Conservation (phyloP, 2,113 vertebrate species). For the Ellobius talpinus region DNA sequence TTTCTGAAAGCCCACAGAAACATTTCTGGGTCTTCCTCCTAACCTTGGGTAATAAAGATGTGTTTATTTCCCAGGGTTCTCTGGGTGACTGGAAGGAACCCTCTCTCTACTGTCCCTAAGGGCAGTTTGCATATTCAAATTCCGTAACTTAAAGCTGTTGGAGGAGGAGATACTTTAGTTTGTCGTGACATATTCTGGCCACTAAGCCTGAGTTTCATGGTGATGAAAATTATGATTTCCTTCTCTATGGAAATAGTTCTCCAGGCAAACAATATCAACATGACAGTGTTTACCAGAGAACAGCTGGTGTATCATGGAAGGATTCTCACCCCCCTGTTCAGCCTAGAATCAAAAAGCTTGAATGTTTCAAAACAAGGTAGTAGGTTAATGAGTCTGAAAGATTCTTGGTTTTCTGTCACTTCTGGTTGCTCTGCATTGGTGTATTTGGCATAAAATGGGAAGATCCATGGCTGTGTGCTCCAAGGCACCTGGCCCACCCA, state of each 20-base stretch:
- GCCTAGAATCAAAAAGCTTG: neutral
- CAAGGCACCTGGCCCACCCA: neutral
- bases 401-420: neutral
- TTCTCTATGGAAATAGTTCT: neutral
- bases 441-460: conserved; percentile 35
- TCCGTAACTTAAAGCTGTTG: conserved; percentile 6
- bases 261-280: neutral
- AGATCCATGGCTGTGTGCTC: neutral
- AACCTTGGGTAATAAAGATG: neutral
- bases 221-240: neutral
- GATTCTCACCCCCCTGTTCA: neutral
- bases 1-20: neutral
- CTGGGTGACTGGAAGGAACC: neutral
- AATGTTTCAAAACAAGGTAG: conserved; percentile 14
- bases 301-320: neutral
- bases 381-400: conserved; percentile 17
- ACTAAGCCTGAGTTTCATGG: neutral
- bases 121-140: neutral
- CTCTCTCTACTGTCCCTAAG: neutral
- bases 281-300: neutral
- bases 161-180: neutral
- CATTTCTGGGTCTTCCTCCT: neutral
- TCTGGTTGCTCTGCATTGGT: neutral
- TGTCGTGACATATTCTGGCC: neutral
- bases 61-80: neutral